phyloP scores from a whole-genome alignment of 2,797 vertebrate species.

The Gallinago stenura region DNA sequence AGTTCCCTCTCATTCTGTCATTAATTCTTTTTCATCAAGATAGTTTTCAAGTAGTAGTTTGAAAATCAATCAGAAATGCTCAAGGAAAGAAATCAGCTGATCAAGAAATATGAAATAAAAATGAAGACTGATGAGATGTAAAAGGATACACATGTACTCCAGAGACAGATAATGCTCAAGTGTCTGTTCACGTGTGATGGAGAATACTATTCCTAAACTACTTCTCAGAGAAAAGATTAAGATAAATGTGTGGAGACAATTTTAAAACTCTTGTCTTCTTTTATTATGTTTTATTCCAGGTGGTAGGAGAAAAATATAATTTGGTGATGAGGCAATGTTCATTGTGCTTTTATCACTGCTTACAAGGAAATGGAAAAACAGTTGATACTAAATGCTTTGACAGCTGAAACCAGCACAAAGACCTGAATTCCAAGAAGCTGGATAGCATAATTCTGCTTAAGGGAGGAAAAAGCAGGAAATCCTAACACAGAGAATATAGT shows the following conservation, averaged over 20 bases:
- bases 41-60: neutral
- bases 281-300: neutral
- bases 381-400: neutral
- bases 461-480: neutral
- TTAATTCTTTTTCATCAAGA: neutral
- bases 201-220: neutral
- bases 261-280: neutral
- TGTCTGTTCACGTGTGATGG: neutral
- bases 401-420: neutral
- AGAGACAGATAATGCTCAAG: neutral
- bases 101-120: conserved; percentile 11
- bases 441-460: neutral
- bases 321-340: neutral
- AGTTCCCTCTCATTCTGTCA: neutral
- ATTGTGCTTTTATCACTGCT: neutral
- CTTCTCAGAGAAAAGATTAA: neutral
- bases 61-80: neutral
- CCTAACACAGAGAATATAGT: neutral
- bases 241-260: neutral
- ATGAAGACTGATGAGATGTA: conserved; percentile 13
- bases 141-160: neutral
- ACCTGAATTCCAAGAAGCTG: neutral
- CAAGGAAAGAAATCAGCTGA: conserved; percentile 15
- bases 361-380: neutral
- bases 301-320: neutral